Evolutionary conservation across 2,797 vertebrate species (phyloP), one percentile per base, ranked within the genome.

Genomic region (Saxicola maurus): DNA sequence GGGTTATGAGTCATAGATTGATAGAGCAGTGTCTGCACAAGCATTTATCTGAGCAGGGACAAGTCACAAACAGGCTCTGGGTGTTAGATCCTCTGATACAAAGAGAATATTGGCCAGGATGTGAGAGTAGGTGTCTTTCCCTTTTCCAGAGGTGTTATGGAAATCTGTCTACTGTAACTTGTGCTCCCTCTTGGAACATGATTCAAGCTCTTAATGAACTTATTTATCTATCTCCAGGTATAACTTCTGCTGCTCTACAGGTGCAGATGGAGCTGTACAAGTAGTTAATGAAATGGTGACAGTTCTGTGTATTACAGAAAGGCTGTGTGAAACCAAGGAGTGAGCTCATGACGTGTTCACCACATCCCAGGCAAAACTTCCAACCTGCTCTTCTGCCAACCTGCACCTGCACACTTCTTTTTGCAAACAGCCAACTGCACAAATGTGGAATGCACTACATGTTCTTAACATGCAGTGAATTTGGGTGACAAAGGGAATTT

Each of bases 381-480:
- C 19, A 53, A 15, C 5, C 35, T 53, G 2, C 24, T 83, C 35
- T 51, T 72, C 73, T 72, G 45, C 25, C 71, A 71, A 24, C 42
- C 23, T 38, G 42, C 7, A 73, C 0, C 8, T 48, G 37, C 18
- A 64, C 23, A 9, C 10, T 31, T 67, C 12, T 11, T 86, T 75
- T 57, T 57, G 21, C 20, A 51, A 38, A 35, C 6, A 40, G 8
- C 20, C 30, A 45, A 15, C 42, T 37, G 42, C 21, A 28, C 30
- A 75, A 51, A 33, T 0, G 2, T n/a, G 20, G 20, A 33, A 46
- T 10, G 21, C 7, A 16, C 18, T 30, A 4, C 8, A 8, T 31
- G 12, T 38, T 76, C 40, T 27, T 48, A 62, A 30, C 27, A 12
- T 37, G 13, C 2, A 31, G 13, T 35, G 52, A 67, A 65, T 68